Percentiles rank a stretch among this genome's conserved stretches.
Conservation (phyloP, 2,797 vertebrate species). For the Novumbra hubbsi region DNA sequence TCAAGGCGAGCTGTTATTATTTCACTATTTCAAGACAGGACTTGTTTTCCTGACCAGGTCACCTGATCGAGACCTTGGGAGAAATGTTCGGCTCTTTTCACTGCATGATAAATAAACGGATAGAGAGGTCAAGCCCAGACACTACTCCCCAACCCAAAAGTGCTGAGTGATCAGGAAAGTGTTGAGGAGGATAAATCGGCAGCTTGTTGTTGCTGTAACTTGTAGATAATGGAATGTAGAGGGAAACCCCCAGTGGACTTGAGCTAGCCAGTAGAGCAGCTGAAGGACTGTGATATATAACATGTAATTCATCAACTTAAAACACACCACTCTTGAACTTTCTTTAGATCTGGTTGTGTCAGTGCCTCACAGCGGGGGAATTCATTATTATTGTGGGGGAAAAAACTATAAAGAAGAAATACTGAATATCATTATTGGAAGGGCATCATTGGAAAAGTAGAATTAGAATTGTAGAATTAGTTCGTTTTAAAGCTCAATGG, state of each 20-base stretch:
- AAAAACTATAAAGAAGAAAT: too few species aligned
- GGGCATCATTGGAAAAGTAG: too few species aligned
- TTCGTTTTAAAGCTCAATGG: too few species aligned
- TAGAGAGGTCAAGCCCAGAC: not conserved
- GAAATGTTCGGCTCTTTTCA: not conserved
- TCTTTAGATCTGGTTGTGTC: too few species aligned
- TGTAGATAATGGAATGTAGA: not conserved
- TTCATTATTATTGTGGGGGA: too few species aligned
- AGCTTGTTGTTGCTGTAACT: conserved; percentile 6
- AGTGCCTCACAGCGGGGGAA: too few species aligned
- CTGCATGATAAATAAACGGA: not conserved
- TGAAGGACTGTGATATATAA: not conserved
- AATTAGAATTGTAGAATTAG: too few species aligned
- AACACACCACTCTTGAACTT: too few species aligned
- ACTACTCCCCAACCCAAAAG: not conserved
- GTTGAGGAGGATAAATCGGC: not conserved
- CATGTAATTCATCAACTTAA: not conserved
- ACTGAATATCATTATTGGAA: too few species aligned
- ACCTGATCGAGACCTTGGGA: not conserved
- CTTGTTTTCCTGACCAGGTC: not conserved
- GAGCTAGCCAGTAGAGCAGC: not conserved
- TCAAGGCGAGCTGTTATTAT: not conserved
- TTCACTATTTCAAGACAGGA: not conserved
- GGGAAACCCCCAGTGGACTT: not conserved
- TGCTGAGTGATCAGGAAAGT: not conserved